Base-by-base conservation (phyloP, 2,797 vertebrate species). In the Schizothorax lantsangensis region DNA sequence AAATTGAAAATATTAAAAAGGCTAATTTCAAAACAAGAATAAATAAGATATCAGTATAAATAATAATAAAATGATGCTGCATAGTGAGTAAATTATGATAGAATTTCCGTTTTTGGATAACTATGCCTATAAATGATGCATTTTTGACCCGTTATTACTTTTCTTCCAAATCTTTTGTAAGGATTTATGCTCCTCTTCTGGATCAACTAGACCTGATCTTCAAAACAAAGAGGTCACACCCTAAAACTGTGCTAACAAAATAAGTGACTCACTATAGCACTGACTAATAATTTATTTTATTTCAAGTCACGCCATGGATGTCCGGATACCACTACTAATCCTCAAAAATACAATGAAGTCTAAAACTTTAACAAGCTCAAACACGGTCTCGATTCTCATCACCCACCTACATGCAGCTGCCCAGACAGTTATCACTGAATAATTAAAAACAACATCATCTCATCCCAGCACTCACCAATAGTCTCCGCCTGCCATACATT, bases 401-500 rank as follows among this genome's bases (percentile, higher is more conserved):
- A 57, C 11, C 33, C 23, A 79, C 79, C 40, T n/a, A 66, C 43
- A 66, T 0, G 14, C n/a, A 47, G 3, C 0, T 33, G 23, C 66
- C 3, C 77, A 81, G 52, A 81, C 77, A 11, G 74, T 64, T 12
- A 38, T 81, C 10, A 49, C 36, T 71, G 52, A 68, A 17, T 57
- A 36, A 79, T 33, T 49, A 33, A 79, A 57, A 15, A 19, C 2
- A 80, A 5, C 40, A 73, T 10, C 79, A 26, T 54, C 15, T 6
- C 14, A n/a, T 26, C 40, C 9, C 6, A 59, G 12, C 71, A 90
- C 97, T 97, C 93, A 99, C 98, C 98, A 99, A 86, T 99, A 99
- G 88, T 99, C 98, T 90, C 97, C 98, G 54, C 97, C 97, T 84
- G 98, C 97, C 98, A 99, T 99, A 91, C 98, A 99, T 92, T 99